A percentile compares a stretch with the other conserved stretches of the same genome.
phyloP scores from a whole-genome alignment of 2,888 invertebrate genomes.

The Tiphia femorata region DNA sequence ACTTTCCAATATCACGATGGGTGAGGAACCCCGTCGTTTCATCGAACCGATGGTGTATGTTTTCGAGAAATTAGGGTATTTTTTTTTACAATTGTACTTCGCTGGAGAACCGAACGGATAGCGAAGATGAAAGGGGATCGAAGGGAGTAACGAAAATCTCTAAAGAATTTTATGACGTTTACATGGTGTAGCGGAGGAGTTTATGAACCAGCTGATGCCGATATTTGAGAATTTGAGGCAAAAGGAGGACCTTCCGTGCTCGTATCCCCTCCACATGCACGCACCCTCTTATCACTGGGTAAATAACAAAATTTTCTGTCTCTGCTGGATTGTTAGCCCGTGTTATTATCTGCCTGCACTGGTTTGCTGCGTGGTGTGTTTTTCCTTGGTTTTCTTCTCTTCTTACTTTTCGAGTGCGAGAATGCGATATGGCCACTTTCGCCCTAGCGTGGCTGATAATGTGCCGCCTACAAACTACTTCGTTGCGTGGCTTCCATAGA shows the following conservation, averaged over 20 bases:
- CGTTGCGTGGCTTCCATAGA: too few species aligned
- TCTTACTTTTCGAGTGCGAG: not conserved
- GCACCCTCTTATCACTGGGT: constrained; percentile 84
- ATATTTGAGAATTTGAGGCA: constrained; percentile 94
- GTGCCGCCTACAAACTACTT: too few species aligned
- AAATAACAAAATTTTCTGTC: constrained; percentile 68
- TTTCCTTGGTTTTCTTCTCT: not conserved
- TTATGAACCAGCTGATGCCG: constrained; percentile 95
- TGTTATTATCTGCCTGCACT: constrained; percentile 26
- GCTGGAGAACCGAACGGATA: too few species aligned
- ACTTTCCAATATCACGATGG: too few species aligned
- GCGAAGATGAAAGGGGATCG: constrained; percentile 1
- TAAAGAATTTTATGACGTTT: constrained; percentile 44
- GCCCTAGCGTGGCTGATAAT: not conserved
- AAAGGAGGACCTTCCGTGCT: constrained; percentile 91
- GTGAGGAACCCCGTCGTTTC: too few species aligned
- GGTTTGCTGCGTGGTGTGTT: constrained; percentile 68
- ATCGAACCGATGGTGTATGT: too few species aligned
- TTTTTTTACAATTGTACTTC: too few species aligned
- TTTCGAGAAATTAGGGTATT: too few species aligned
- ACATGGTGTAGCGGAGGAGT: constrained; percentile 85
- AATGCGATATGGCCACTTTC: too few species aligned
- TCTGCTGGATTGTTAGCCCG: constrained; percentile 52
- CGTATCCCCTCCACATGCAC: constrained; percentile 90
- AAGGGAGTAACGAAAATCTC: constrained; percentile 13